Conservation (phyloP, 2,113 vertebrate species). For the Anhinga anhinga region DNA sequence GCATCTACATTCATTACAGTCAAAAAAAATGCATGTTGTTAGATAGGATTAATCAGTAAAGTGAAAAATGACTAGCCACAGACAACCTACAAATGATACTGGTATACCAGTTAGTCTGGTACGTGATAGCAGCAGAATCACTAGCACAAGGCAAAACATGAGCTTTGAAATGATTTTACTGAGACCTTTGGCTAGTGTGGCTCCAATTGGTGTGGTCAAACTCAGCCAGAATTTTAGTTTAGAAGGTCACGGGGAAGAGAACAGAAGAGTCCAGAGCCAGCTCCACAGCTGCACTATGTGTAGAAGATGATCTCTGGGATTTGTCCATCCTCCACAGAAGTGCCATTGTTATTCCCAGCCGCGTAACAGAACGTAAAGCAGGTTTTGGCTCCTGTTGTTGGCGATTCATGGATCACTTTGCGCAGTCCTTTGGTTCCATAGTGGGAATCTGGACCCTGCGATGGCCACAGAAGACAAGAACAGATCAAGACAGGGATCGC, state of each 20-base stretch:
- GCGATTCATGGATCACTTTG: constrained; percentile 94
- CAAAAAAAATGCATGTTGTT: background rate
- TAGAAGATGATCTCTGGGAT: constrained; percentile 99
- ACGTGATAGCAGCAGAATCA: constrained; percentile 45
- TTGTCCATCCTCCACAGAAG: constrained; percentile 96
- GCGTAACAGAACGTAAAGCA: constrained; percentile 98
- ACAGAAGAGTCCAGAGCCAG: background rate
- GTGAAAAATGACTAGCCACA: constrained; percentile 27
- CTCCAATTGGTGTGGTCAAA: constrained; percentile 23
- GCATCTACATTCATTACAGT: constrained; percentile 59
- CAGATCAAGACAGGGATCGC: fast-evolving
- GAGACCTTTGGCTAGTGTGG: constrained; percentile 55
- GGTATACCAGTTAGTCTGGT: background rate
- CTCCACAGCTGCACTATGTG: constrained; percentile 79
- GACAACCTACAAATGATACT: constrained; percentile 22
- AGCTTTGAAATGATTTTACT: constrained; percentile 60
- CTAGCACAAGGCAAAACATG: constrained; percentile 57
- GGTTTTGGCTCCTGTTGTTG: constrained; percentile 92
- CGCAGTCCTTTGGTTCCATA: constrained; percentile 97
- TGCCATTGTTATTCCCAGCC: constrained; percentile 96
- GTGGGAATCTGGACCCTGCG: constrained; percentile 92
- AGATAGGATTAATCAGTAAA: constrained; percentile 8
- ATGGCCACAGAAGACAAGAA: background rate
- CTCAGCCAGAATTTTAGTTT: constrained; percentile 24
- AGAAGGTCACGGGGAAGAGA: background rate